Conservation (phyloP, 1,140 invertebrate species). For the Drosophila kepulauana region DNA sequence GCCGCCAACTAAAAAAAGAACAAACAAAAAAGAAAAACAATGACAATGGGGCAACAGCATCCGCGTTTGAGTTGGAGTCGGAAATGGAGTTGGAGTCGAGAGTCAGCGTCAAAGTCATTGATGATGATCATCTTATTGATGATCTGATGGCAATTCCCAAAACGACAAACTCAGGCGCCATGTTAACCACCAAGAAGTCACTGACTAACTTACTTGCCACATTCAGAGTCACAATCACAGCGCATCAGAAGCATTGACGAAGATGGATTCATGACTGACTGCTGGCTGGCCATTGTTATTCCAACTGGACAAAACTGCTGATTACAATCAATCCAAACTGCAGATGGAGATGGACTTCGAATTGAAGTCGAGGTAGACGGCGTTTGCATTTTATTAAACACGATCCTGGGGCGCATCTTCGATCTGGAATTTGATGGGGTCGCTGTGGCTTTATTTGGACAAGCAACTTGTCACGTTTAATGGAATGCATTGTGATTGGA, state of each 20-base stretch:
- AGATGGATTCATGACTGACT: conserved; percentile 73
- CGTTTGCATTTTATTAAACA: conserved; percentile 81
- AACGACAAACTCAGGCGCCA: conserved; percentile 83
- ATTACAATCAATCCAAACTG: conserved; percentile 48
- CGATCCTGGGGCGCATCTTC: conserved; percentile 56
- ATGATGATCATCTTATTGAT: conserved; percentile 77
- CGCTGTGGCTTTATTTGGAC: conserved; percentile 73
- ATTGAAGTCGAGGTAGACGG: conserved; percentile 2
- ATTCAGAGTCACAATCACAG: conserved; percentile 24
- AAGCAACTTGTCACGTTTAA: conserved; percentile 83
- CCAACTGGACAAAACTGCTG: conserved; percentile 20
- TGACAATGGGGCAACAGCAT: conserved; percentile 21
- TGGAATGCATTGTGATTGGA: conserved; percentile 62
- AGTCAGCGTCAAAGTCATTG: conserved; percentile 67
- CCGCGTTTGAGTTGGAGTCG: conserved; percentile 1
- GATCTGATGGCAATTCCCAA: conserved; percentile 79
- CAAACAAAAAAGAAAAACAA: conserved; percentile 47
- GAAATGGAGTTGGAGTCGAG: conserved; percentile 1
- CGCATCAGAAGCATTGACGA: conserved; percentile 51
- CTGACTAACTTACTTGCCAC: conserved; percentile 49
- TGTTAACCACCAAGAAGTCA: conserved; percentile 81
- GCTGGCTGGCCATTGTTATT: conserved; percentile 63
- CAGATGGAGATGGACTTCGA: conserved; percentile 16
- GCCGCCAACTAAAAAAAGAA: conserved; percentile 47
- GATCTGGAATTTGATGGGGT: conserved; percentile 60